These are phyloP conservation scores for Cichladusa arquata DNA, from an alignment of 2,113 vertebrate genomes.

Conservation along the genomic window DNA sequence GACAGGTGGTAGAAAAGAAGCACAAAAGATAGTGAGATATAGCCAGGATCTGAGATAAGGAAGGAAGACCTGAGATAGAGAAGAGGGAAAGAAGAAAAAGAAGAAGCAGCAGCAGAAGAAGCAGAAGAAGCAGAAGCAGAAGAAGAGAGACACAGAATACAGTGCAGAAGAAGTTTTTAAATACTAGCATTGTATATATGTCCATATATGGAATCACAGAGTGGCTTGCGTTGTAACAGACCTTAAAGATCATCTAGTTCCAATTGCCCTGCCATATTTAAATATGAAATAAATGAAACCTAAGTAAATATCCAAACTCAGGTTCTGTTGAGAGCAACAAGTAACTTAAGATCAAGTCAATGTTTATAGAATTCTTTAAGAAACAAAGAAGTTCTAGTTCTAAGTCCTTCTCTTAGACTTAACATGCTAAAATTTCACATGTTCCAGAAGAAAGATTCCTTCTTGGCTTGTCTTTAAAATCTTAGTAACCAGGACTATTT, in stretches of 20 bases:
- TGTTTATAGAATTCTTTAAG: neutral
- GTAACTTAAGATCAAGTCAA: neutral
- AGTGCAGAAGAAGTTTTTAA: neutral
- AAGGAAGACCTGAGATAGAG: constrained; percentile 44
- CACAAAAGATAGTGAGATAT: constrained; percentile 37
- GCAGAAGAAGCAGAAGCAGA: neutral
- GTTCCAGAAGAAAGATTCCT: neutral
- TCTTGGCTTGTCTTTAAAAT: neutral
- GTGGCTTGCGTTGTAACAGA: neutral
- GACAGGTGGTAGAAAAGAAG: constrained; percentile 33
- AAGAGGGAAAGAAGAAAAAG: constrained; percentile 4
- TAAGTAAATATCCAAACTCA: neutral
- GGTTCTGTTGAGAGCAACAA: neutral
- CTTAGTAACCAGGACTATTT: neutral
- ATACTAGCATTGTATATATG: neutral
- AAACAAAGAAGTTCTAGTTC: neutral
- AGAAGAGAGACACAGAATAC: neutral
- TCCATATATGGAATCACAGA: neutral
- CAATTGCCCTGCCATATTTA: neutral
- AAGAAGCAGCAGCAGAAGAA: neutral
- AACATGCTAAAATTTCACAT: neutral
- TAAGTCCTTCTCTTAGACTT: neutral
- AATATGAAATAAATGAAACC: neutral
- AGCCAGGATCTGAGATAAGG: constrained; percentile 54
- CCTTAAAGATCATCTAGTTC: neutral